Evolutionary conservation across 1,140 invertebrate genomes (phyloP).

Genomic region (Ladona fulva): DNA sequence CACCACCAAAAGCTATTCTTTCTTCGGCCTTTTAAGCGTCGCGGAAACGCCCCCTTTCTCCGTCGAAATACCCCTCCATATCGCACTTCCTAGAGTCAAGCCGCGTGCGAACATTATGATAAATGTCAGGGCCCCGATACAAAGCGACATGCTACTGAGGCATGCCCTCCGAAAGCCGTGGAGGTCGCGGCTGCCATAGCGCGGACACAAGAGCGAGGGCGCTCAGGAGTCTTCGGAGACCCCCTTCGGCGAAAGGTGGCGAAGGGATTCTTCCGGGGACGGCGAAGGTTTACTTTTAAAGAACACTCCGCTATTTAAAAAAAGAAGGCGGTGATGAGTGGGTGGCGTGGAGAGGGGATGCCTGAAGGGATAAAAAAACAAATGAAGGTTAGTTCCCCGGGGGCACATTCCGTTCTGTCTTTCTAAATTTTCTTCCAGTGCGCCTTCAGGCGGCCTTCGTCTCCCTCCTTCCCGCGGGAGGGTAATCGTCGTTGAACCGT

Average conservation of each 20-base stretch:
- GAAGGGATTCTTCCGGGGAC: too few species aligned
- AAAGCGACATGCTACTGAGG: neutral
- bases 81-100: neutral
- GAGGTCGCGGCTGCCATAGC: neutral
- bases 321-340: neutral
- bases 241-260: too few species aligned
- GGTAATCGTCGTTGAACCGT: slow-evolving; percentile 7
- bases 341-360: neutral
- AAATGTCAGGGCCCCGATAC: neutral
- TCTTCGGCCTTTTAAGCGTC: too few species aligned
- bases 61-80: neutral
- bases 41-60: neutral
- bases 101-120: neutral
- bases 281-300: neutral
- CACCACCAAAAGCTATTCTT: too few species aligned
- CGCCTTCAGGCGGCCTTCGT: neutral
- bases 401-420: neutral
- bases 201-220: too few species aligned
- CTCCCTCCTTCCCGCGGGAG: neutral
- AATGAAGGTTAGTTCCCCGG: neutral
- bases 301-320: slow-evolving; percentile 1
- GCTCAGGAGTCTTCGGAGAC: too few species aligned
- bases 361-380: neutral
- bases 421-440: neutral
- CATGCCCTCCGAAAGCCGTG: neutral